phyloP scores from a whole-genome alignment of 2,888 invertebrate species.

The Invenusta paracnida region DNA sequence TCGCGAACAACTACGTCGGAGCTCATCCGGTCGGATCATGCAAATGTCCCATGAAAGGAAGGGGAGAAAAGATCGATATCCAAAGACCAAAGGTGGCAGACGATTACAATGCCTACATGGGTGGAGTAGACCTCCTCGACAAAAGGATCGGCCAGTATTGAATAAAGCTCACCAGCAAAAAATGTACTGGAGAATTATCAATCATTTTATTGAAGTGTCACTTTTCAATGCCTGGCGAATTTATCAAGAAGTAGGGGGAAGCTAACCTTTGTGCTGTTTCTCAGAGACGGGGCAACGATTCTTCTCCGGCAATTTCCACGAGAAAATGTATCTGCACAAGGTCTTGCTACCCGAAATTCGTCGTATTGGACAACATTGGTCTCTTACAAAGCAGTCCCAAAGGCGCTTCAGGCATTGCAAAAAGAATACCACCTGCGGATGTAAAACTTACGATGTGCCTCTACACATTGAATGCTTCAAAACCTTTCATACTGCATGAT shows the following conservation, averaged over 20 bases:
- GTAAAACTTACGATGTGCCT: too few relatives aligned
- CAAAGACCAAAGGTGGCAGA: conserved; percentile 9
- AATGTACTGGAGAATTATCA: neutral
- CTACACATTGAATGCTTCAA: neutral
- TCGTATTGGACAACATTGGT: neutral
- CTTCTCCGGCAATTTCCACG: neutral
- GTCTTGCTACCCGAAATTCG: neutral
- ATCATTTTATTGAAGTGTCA: neutral
- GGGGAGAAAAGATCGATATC: neutral
- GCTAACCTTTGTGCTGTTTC: neutral
- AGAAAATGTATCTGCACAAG: neutral
- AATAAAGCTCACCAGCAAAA: conserved; percentile 14
- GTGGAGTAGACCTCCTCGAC: conserved; percentile 6
- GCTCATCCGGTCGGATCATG: neutral
- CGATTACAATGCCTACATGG: neutral
- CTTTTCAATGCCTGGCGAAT: conserved; percentile 8
- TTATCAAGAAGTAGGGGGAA: neutral
- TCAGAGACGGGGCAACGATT: neutral
- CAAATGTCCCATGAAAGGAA: neutral
- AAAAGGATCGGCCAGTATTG: neutral
- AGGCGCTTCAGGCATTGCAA: too few relatives aligned
- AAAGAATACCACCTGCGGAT: too few relatives aligned
- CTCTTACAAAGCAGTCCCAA: neutral
- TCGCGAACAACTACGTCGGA: conserved; percentile 15
- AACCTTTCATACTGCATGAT: neutral